phyloP scores from a whole-genome alignment of 2,797 vertebrate genomes.

The Sarcoramphus papa region DNA sequence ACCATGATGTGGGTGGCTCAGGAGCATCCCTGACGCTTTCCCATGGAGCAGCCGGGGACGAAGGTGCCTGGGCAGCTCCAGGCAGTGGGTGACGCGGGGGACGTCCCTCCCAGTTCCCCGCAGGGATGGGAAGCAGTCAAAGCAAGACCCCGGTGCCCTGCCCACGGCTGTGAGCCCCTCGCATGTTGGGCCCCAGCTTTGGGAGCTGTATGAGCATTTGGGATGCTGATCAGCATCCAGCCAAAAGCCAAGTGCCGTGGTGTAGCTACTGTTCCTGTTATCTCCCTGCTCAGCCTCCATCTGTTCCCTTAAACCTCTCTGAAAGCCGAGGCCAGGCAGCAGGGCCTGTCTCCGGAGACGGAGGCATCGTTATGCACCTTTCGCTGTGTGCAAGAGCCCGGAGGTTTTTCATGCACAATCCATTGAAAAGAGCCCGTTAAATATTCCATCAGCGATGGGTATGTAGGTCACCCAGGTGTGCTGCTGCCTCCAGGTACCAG shows the following conservation, averaged over 20 bases:
- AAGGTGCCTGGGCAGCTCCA: neutral
- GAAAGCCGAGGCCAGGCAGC: neutral
- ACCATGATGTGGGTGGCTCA: rapidly evolving
- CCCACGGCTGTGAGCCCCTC: neutral
- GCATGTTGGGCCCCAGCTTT: neutral
- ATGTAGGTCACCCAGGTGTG: slow-evolving; percentile 27
- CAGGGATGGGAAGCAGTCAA: neutral
- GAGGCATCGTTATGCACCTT: neutral
- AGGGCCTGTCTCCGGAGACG: neutral
- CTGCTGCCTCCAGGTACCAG: neutral
- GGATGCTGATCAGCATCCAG: neutral
- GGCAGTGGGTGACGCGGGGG: neutral
- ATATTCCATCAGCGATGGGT: neutral
- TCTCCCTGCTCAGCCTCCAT: neutral
- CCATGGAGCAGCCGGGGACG: neutral
- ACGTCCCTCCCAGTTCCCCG: neutral
- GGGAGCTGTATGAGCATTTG: neutral
- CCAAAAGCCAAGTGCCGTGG: neutral
- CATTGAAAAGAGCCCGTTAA: rapidly evolving
- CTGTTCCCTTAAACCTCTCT: neutral
- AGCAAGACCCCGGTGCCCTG: neutral
- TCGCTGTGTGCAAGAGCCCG: rapidly evolving
- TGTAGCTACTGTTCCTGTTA: neutral
- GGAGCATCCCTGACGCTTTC: neutral
- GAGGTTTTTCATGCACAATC: neutral